Base-by-base conservation (phyloP, 1,140 invertebrate species). In the Coelopa frigida region DNA sequence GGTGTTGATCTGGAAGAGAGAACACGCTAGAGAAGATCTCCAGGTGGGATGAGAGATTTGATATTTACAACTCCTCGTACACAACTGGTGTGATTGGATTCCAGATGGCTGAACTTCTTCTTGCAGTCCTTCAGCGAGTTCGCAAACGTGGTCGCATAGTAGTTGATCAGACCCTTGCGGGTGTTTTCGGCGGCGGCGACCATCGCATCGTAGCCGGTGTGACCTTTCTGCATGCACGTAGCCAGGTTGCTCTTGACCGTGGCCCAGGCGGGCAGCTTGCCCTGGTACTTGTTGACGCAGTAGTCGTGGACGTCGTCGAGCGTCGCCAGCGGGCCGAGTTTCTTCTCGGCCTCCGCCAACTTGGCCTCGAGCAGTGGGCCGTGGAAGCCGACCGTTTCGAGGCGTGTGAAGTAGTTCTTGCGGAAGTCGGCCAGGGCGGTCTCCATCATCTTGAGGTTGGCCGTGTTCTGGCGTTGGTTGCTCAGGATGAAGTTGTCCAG, bases 211-310 rank as follows among this genome's bases (percentile, higher is more conserved):
- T 18, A 27, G 12, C 26, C 18, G 15, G 15, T 39, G 1, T 27
- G 35, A 1, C 41, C 41, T 2, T 14, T 49, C 3, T n/a, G 18
- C 11, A 44, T 39, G 15, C 47, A 49, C 8, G 37, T 49, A 3
- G 38, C 42, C 10, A 49, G 20, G 20, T 27, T 39, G 5, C 14
- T 17, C 12, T 49, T 40, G 3, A 49, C 21, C 23, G 21, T 39
- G 21, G 15, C 15, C 5, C n/a, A 27, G 7, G 29, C 36, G 6
- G 47, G 41, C 18, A 49, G n/a, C 27, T 49, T 43, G 11, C 26
- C 20, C n/a, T 29, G 41, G 24, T 49, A 44, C 10, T 49, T 43
- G 18, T 49, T 24, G 17, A 49, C 47, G 26, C 47, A 49, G 29
- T 39, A 24, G 31, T 43, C 26, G 31, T 36, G 29, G 3, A 37